Percentiles rank a stretch among this genome's conserved stretches.
These are phyloP conservation scores for Neodontobutis hainanensis DNA, from an alignment of 2,113 vertebrate species.

Conservation along the genomic window DNA sequence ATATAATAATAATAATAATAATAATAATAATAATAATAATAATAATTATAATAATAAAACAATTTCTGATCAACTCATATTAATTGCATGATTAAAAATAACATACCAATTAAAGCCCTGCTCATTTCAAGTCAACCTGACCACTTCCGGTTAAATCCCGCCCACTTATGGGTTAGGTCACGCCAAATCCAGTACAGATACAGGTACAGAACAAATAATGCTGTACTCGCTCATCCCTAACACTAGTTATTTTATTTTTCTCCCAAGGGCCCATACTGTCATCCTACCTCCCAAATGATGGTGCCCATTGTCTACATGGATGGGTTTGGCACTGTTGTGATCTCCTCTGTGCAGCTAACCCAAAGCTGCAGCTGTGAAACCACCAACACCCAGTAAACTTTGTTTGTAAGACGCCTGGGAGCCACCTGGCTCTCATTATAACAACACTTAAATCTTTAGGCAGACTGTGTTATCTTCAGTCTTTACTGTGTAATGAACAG, in stretches of 20 bases:
- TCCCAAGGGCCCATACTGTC: slow-evolving; percentile 64
- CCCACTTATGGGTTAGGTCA: too few relatives aligned
- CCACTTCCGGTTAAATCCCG: too few relatives aligned
- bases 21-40: too few relatives aligned
- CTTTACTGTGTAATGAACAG: slow-evolving; percentile 12
- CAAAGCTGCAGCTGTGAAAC: slow-evolving; percentile 65
- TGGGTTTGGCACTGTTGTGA: slow-evolving; percentile 42
- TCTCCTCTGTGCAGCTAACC: slow-evolving; percentile 65
- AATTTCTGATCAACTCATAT: too few relatives aligned
- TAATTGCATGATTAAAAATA: too few relatives aligned
- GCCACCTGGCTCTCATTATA: slow-evolving; percentile 15
- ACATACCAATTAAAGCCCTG: too few relatives aligned
- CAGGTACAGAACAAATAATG: too few relatives aligned
- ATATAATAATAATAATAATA: too few relatives aligned
- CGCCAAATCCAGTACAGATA: too few relatives aligned
- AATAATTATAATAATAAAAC: too few relatives aligned
- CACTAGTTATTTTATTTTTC: background rate
- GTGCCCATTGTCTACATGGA: slow-evolving; percentile 74
- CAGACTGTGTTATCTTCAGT: slow-evolving; percentile 5
- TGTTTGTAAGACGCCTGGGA: background rate
- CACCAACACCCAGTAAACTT: background rate
- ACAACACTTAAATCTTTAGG: slow-evolving; percentile 6
- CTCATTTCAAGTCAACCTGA: too few relatives aligned
- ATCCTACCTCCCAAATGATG: slow-evolving; percentile 35
- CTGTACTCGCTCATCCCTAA: too few relatives aligned